Evolutionary conservation across 2,888 invertebrate genomes (phyloP), one percentile per base, ranked within the genome.

Genomic region (Cyclophora punctaria): DNA sequence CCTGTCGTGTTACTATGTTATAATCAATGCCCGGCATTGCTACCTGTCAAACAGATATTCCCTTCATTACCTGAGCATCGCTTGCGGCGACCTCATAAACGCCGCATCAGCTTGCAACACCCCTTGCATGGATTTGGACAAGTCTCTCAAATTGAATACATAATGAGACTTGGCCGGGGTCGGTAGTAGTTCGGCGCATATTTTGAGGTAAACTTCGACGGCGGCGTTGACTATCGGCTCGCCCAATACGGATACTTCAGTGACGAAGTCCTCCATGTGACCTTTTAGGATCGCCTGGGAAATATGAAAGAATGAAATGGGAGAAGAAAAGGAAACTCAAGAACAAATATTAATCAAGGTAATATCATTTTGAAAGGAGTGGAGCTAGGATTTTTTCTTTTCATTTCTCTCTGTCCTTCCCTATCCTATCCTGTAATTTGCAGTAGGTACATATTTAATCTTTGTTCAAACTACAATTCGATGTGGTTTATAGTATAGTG

Each of bases 111-210:
- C 95, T 73, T 97, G 97, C 48, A 96, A 80, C 5, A 96, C 91
- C n/a, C 96, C 97, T 81, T 97, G 97, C 66, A 97, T 90, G 55
- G 95, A 95, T 78, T 97, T 97, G 5, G 97, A 96, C 43, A 97
- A 87, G 84, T 97, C 97, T 45, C 98, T 90, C 63, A 98, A 83
- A 80, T 98, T 98, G 77, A 98, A 98, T 7, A 97, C 93, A 70
- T 98, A 98, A 80, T 98, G 97, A 0, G 95, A 95, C 75, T 97
- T 97, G 35, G 95, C 92, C 0, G 98, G 98, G 0, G 97, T 98
- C 0, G 98, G 98, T 35, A 98, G 80, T 60, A 98, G 90, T 65
- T 95, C 95, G 0, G 90, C 83, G 7, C 94, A 92, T 45, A 97
- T 95, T 64, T 93, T 92, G 57, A 92, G 89, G 72, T 98, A 98